These are phyloP conservation scores for Lindbergichthys nudifrons DNA, from an alignment of 2,797 vertebrate genomes.

Conservation along the genomic window DNA sequence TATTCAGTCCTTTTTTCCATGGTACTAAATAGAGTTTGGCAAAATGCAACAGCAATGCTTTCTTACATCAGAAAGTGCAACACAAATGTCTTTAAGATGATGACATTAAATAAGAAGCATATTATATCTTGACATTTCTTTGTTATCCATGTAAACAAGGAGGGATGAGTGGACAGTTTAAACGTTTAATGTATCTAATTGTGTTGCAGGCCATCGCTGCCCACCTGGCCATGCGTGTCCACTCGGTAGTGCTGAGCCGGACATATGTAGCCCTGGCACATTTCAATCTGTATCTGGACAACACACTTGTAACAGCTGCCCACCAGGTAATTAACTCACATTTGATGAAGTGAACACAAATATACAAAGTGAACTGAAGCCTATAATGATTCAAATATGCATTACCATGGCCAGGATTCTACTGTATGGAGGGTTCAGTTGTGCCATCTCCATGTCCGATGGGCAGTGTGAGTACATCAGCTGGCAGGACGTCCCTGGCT, in stretches of 20 bases:
- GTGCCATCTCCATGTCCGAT: constrained; percentile 75
- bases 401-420: constrained; percentile 75
- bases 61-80: constrained; percentile 2
- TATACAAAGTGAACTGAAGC: neutral
- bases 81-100: constrained; percentile 6
- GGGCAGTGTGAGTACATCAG: constrained; percentile 70
- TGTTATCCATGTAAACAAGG: constrained; percentile 6
- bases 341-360: neutral
- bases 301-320: constrained; percentile 75
- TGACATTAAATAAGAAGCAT: neutral
- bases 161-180: constrained; percentile 3
- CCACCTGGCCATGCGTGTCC: constrained; percentile 81
- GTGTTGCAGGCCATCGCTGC: constrained; percentile 81
- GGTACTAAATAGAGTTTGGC: constrained; percentile 11
- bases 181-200: constrained; percentile 35
- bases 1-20: constrained; percentile 46
- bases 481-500: constrained; percentile 65
- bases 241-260: constrained; percentile 78
- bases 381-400: neutral
- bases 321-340: constrained; percentile 74
- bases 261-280: constrained; percentile 85
- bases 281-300: constrained; percentile 88
- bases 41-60: constrained; percentile 24
- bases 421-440: constrained; percentile 78
- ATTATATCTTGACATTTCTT: neutral